phyloP scores from a whole-genome alignment of 1,140 invertebrate species.

The Oncopeltus fasciatus region DNA sequence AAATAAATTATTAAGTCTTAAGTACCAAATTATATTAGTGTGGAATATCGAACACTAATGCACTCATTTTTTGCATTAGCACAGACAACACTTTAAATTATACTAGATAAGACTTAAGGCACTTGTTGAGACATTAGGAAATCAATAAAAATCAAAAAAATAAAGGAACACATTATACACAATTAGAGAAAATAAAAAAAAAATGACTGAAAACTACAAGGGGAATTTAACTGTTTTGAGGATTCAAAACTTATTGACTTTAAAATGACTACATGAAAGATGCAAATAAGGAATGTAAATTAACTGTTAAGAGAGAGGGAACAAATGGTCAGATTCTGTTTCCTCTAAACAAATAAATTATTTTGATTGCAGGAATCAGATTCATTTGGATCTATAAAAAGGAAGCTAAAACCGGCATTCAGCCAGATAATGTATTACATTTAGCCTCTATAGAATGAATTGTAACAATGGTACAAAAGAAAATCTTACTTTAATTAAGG shows the following conservation, averaged over 20 bases:
- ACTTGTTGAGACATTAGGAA: slow-evolving; percentile 6
- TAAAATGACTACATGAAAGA: neutral
- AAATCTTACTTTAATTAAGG: no score
- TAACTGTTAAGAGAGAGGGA: neutral
- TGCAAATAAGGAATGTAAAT: neutral
- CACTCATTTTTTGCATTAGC: slow-evolving; percentile 12
- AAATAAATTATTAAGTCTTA: slow-evolving; percentile 14
- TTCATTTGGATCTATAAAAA: neutral
- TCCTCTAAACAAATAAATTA: slow-evolving; percentile 4
- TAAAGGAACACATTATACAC: slow-evolving; percentile 9
- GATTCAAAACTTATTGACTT: neutral
- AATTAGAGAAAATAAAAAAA: neutral
- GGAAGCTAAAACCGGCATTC: no score
- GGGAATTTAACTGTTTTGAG: neutral
- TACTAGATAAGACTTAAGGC: slow-evolving; percentile 13
- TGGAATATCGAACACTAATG: slow-evolving; percentile 16
- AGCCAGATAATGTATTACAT: no score
- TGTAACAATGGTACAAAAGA: no score
- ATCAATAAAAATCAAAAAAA: neutral
- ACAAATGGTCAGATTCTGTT: neutral
- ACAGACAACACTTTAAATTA: slow-evolving; percentile 7
- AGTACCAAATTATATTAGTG: slow-evolving; percentile 11
- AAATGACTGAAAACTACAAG: neutral
- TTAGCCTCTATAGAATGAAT: no score
- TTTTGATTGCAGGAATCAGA: slow-evolving; percentile 15